Evolutionary conservation across 2,888 invertebrate genomes (phyloP), one percentile per base, ranked within the genome.

Genomic region (Lycia hirtaria): DNA sequence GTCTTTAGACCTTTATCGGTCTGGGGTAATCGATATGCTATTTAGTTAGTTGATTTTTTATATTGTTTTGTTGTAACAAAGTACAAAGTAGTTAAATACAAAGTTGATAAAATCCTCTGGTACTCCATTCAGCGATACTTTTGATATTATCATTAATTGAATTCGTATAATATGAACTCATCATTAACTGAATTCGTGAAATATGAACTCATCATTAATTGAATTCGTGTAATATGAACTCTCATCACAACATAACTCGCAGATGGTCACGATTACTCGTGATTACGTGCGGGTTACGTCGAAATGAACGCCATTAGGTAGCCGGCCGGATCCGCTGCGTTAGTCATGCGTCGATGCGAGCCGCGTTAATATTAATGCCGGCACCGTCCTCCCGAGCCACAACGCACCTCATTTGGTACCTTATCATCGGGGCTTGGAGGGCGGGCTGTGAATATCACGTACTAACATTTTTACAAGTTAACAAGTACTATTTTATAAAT

Each of bases 301-400:
- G 28, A 43, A 56, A 49, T 45, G 51, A 43, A 41, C 30, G 49
- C 30, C 20, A 43, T 56, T 51, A 50, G 26, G 53, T 19, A 59
- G 56, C 48, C 56, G 47, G 26, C 14, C 41, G 17, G 41, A 28
- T 41, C 26, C 14, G 10, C 7, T 50, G 15, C 56, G 54, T 63
- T 40, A 38, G 56, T 38, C 49, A 28, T 51, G 32, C 51, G 51
- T 56, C 54, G 49, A 49, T 48, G 54, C 43, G 35, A 49, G 51
- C 12, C 50, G 37, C 43, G 60, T 63, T 53, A 48, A 63, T 63
- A 58, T 63, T 45, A 47, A 63, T 50, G 50, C 41, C 54, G 24
- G 15, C 6, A 12, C 38, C 43, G 30, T n/a, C 41, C 26, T 41
- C 24, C 41, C 14, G 38, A 3, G 40, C 22, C 24, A 20, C 28